phyloP scores from a whole-genome alignment of 2,888 invertebrate species.

The Ormyrus rosae region DNA sequence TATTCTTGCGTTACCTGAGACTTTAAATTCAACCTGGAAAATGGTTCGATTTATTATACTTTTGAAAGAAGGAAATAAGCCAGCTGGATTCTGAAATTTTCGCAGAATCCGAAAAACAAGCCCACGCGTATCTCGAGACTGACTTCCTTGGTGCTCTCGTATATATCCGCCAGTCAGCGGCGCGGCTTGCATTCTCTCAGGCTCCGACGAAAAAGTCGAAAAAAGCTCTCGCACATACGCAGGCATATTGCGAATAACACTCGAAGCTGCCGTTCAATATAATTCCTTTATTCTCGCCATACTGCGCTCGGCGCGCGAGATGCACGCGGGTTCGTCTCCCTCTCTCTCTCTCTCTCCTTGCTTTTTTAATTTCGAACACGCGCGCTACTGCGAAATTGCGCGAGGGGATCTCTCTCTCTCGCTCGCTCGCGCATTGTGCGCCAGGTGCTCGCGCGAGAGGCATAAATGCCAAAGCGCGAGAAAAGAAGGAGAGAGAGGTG shows the following conservation, averaged over 20 bases:
- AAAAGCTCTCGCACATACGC: not conserved
- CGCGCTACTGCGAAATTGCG: slow-evolving; percentile 5
- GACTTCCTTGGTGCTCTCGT: not conserved
- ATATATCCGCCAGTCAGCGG: not conserved
- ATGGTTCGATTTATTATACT: too few species aligned
- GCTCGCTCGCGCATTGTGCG: slow-evolving; percentile 25
- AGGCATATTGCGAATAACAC: slow-evolving; percentile 43
- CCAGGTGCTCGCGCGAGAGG: slow-evolving; percentile 7
- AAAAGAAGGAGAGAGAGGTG: not conserved
- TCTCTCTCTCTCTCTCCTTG: slow-evolving; percentile 27
- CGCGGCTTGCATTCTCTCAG: not conserved
- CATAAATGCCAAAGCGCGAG: slow-evolving; percentile 28
- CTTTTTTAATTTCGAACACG: slow-evolving; percentile 40
- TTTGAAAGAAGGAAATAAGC: too few species aligned
- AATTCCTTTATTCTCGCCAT: slow-evolving; percentile 24
- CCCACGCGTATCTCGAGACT: slow-evolving; percentile 18
- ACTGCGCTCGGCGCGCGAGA: slow-evolving; percentile 3
- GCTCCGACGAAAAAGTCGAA: slow-evolving; percentile 24
- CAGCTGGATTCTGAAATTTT: not conserved
- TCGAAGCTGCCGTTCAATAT: slow-evolving; percentile 39
- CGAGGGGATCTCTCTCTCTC: slow-evolving; percentile 7
- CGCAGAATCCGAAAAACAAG: not conserved
- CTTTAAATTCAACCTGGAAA: too few species aligned
- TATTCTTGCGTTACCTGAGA: too few species aligned
- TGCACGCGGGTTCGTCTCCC: slow-evolving; percentile 42